phyloP scores from a whole-genome alignment of 2,797 vertebrate species.

The Peromyscus melanophrys region DNA sequence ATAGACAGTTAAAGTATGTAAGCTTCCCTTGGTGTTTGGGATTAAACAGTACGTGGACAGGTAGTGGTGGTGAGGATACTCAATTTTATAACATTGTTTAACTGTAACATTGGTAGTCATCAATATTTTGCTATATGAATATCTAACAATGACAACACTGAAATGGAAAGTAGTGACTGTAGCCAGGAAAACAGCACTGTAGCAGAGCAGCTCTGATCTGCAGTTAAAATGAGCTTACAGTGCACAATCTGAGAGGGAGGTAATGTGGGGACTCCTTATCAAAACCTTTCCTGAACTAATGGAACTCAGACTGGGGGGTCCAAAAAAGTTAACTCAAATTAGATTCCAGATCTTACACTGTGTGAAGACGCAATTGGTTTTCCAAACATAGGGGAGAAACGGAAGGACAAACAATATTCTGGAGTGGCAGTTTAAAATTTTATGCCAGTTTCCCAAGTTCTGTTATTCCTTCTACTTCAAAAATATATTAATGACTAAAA shows the following conservation, averaged over 20 bases:
- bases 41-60: not conserved
- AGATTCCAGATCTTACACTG: not conserved
- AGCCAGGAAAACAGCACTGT: not conserved
- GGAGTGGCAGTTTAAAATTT: not conserved
- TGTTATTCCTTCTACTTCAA: not conserved
- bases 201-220: not conserved
- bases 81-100: not conserved
- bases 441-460: not conserved
- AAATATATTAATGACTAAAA: not conserved
- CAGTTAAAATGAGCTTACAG: not conserved
- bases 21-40: not conserved
- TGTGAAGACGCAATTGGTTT: not conserved
- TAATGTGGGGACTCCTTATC: not conserved
- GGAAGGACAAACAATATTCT: not conserved
- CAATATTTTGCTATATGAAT: not conserved
- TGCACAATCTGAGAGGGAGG: no score
- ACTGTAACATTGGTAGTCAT: not conserved
- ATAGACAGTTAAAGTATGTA: no score
- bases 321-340: no score
- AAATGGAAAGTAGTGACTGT: not conserved
- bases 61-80: not conserved
- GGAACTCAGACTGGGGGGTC: not conserved
- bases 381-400: not conserved
- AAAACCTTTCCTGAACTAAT: not conserved
- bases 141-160: not conserved